A percentile compares a stretch with the other conserved stretches of the same genome.
phyloP scores from a whole-genome alignment of 2,888 invertebrate species.

The Pharmacophagus antenor region DNA sequence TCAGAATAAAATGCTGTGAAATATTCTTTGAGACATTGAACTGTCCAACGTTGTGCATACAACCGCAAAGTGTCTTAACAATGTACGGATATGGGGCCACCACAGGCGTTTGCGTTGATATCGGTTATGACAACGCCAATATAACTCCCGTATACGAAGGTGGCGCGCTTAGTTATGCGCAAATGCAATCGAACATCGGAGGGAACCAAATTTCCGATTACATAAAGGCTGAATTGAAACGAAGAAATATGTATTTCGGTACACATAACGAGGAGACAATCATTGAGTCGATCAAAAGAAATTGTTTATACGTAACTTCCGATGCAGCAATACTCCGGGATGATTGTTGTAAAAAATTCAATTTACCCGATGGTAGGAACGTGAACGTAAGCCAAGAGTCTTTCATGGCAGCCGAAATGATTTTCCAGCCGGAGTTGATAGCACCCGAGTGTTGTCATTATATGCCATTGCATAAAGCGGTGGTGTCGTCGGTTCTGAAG shows the following conservation, averaged over 20 bases:
- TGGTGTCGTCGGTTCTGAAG: constrained; percentile 46
- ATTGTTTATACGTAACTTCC: constrained; percentile 46
- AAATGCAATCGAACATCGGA: constrained; percentile 51
- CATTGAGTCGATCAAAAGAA: constrained; percentile 46
- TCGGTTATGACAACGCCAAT: constrained; percentile 55
- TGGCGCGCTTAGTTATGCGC: constrained; percentile 53
- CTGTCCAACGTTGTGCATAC: constrained; percentile 57
- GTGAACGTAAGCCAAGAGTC: constrained; percentile 55
- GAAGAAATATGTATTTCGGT: constrained; percentile 41
- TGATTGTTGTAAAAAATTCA: constrained; percentile 40
- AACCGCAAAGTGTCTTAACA: constrained; percentile 54
- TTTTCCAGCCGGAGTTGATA: constrained; percentile 56
- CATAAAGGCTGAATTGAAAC: constrained; percentile 43
- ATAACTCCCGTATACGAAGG: constrained; percentile 64
- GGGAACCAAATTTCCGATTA: constrained; percentile 45
- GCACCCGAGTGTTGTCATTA: constrained; percentile 35
- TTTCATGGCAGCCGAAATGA: constrained; percentile 51
- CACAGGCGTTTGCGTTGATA: constrained; percentile 62
- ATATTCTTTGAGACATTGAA: constrained; percentile 67
- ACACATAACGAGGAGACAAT: constrained; percentile 33
- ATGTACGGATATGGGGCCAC: constrained; percentile 62
- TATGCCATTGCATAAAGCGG: constrained; percentile 48
- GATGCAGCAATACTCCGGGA: constrained; percentile 39
- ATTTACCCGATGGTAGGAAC: constrained; percentile 47
- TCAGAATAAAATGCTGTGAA: constrained; percentile 62